Percentiles rank a stretch among this genome's conserved stretches.
phyloP scores from a whole-genome alignment of 2,113 vertebrate species.

The Seriola quinqueradiata region DNA sequence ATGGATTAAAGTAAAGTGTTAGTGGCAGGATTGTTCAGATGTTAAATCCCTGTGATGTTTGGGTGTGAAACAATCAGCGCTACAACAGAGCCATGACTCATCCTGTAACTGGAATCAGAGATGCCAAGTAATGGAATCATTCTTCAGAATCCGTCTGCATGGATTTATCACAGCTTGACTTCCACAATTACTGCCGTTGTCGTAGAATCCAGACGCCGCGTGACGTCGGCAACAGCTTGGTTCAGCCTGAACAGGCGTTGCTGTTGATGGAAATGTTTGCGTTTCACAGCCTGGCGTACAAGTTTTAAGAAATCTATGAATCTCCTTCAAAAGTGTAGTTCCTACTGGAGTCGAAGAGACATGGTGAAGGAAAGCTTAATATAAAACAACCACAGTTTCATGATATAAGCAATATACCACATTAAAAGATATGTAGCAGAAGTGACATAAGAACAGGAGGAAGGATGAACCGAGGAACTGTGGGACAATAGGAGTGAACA shows the following conservation, averaged over 20 bases:
- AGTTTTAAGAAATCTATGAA: background rate
- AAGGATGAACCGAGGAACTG: slow-evolving; percentile 28
- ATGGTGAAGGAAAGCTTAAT: background rate
- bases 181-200: slow-evolving; percentile 44
- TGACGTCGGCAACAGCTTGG: slow-evolving; percentile 39
- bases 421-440: slow-evolving; percentile 5
- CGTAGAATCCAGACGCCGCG: slow-evolving; percentile 24
- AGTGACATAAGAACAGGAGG: background rate
- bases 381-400: slow-evolving; percentile 13
- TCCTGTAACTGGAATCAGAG: slow-evolving; percentile 44
- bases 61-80: slow-evolving; percentile 61
- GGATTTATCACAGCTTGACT: slow-evolving; percentile 65
- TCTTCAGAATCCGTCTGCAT: slow-evolving; percentile 52
- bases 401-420: background rate
- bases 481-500: slow-evolving; percentile 31
- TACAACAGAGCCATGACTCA: slow-evolving; percentile 65
- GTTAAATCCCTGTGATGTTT: slow-evolving; percentile 58
- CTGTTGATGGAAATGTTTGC: slow-evolving; percentile 36
- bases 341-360: background rate
- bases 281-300: slow-evolving; percentile 15
- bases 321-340: background rate
- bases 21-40: slow-evolving; percentile 41
- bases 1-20: slow-evolving; percentile 45
- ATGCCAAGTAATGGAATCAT: slow-evolving; percentile 60
- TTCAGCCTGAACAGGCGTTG: slow-evolving; percentile 20